Evolutionary conservation across 2,113 vertebrate species (phyloP).

Genomic region (Sceloporus tristichus): DNA sequence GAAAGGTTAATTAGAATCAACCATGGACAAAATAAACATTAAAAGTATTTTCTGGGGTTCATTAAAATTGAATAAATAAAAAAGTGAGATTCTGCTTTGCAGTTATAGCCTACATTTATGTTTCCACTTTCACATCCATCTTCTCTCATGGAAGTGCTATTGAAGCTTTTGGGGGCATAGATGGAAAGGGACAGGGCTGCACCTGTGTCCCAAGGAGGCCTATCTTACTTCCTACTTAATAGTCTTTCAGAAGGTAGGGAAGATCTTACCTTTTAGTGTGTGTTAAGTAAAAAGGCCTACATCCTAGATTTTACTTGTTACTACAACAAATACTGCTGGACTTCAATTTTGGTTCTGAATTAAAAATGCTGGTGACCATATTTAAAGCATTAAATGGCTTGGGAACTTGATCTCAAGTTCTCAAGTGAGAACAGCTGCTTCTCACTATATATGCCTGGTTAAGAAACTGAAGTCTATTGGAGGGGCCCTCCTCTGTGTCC

Average conservation of each 20-base stretch:
- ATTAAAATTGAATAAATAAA: conserved; percentile 72
- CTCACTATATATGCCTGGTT: no score
- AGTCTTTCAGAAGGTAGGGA: not conserved
- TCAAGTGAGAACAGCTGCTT: no score
- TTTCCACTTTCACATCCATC: not conserved
- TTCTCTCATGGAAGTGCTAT: conserved; percentile 5
- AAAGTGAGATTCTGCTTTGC: conserved; percentile 51
- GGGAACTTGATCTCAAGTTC: no score
- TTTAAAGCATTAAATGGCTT: no score
- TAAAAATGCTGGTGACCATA: no score
- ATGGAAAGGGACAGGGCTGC: not conserved
- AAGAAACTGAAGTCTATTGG: no score
- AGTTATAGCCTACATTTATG: conserved; percentile 42
- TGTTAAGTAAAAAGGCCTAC: not conserved
- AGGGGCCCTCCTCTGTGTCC: no score
- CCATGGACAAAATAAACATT: conserved; percentile 72
- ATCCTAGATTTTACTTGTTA: no score
- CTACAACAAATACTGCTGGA: no score
- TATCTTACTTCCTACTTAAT: not conserved
- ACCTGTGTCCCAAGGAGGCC: not conserved
- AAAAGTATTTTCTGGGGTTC: conserved; percentile 61
- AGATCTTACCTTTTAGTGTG: not conserved
- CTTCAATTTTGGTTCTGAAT: no score
- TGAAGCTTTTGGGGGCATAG: not conserved
- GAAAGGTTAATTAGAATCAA: conserved; percentile 77